Conservation (phyloP, 2,113 vertebrate species). For the Emydocephalus ijimae region DNA sequence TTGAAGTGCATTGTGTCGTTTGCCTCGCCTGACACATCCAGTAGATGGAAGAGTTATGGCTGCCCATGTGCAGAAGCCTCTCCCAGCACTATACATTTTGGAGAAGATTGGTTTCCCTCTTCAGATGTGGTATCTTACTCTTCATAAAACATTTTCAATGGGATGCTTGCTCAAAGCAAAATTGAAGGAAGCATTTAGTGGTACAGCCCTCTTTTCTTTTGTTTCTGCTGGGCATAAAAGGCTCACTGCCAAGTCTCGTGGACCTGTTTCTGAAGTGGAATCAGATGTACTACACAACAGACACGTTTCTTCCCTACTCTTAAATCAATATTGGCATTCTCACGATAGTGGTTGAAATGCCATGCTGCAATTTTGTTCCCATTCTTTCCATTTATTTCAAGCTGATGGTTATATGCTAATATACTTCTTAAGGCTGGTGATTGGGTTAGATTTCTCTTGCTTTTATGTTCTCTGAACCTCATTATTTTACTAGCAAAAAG, state of each 20-base stretch:
- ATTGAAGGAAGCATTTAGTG: neutral
- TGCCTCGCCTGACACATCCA: neutral
- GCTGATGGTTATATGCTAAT: neutral
- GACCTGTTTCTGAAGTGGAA: neutral
- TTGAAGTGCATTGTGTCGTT: neutral
- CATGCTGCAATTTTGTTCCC: neutral
- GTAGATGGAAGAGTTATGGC: neutral
- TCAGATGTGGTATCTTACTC: neutral
- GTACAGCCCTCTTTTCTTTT: neutral
- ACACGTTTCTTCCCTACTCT: neutral
- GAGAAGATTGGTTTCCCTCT: neutral
- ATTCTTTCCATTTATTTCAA: neutral
- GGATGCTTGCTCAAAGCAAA: neutral
- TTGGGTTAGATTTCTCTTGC: neutral
- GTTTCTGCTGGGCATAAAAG: neutral
- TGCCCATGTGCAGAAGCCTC: neutral
- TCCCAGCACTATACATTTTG: neutral
- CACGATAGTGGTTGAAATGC: neutral
- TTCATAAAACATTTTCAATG: neutral
- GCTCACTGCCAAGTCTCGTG: neutral
- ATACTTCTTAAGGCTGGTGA: neutral
- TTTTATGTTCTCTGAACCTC: neutral
- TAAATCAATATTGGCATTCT: neutral
- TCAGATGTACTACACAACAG: neutral
- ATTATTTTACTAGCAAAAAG: neutral